Percentiles rank a stretch among this genome's conserved stretches.
phyloP scores from a whole-genome alignment of 2,113 vertebrate genomes.

The Crotalus tigris region DNA sequence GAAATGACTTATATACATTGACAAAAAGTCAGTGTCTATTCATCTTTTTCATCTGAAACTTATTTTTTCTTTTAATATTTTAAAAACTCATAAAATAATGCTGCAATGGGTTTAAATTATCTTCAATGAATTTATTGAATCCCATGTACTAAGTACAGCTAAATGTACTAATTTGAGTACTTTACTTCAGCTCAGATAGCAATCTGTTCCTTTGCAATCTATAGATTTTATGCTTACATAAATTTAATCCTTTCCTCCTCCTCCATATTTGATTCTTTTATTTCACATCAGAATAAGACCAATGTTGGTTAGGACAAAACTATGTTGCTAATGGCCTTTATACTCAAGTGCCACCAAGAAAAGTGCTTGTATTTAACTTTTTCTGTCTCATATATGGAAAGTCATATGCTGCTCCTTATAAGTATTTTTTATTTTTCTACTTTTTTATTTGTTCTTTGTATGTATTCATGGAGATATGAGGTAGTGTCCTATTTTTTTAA shows the following conservation, averaged over 20 bases:
- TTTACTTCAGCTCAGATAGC: neutral
- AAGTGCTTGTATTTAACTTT: neutral
- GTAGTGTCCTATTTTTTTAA: constrained; percentile 32
- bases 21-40: neutral
- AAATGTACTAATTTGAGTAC: neutral
- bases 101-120: neutral
- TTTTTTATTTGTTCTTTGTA: constrained; percentile 4
- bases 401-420: neutral
- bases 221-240: neutral
- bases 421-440: neutral
- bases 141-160: neutral
- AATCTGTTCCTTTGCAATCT: neutral
- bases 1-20: neutral
- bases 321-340: neutral
- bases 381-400: constrained; percentile 6
- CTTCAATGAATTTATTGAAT: neutral
- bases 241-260: neutral
- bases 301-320: constrained; percentile 10
- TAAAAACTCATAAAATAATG: neutral
- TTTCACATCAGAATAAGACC: constrained; percentile 7
- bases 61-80: neutral
- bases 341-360: constrained; percentile 3
- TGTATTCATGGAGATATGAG: neutral
- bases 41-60: neutral
- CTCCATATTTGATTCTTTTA: neutral